Evolutionary conservation across 2,888 invertebrate species (phyloP).

Genomic region (Eretmocerus hayati): DNA sequence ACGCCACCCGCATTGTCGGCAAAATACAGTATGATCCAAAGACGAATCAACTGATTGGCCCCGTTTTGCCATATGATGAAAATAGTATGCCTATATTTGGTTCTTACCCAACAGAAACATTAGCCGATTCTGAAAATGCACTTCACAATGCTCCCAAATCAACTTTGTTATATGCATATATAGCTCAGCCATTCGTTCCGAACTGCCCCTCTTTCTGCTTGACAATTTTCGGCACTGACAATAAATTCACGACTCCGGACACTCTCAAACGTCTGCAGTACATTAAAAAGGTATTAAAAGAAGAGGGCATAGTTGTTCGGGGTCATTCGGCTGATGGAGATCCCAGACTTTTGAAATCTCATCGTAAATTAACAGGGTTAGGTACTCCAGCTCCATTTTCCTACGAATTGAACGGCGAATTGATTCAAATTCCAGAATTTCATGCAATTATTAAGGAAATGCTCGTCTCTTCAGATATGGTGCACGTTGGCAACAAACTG

Average conservation of each 20-base stretch:
- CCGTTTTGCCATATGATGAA: not conserved
- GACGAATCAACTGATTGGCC: not conserved
- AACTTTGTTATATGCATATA: not conserved
- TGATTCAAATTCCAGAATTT: too few relatives aligned
- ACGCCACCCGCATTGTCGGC: not conserved
- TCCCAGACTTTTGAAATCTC: too few relatives aligned
- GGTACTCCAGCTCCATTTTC: too few relatives aligned
- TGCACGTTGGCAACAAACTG: too few relatives aligned
- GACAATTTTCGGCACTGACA: not conserved
- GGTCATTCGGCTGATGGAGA: too few relatives aligned
- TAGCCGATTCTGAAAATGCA: not conserved
- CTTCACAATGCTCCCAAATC: not conserved
- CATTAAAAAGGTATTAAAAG: not conserved
- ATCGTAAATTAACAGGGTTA: too few relatives aligned
- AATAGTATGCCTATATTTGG: not conserved
- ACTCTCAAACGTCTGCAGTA: not conserved
- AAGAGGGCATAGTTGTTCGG: too few relatives aligned
- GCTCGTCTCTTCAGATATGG: too few relatives aligned
- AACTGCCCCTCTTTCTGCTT: not conserved
- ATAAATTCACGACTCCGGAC: not conserved
- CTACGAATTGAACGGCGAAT: too few relatives aligned
- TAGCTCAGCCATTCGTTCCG: not conserved
- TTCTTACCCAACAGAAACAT: not conserved
- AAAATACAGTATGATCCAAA: not conserved
- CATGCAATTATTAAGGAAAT: too few relatives aligned